Percentiles rank a stretch among this genome's conserved stretches.
phyloP scores from a whole-genome alignment of 2,113 vertebrate species.

The Tricholaema leucomelas region DNA sequence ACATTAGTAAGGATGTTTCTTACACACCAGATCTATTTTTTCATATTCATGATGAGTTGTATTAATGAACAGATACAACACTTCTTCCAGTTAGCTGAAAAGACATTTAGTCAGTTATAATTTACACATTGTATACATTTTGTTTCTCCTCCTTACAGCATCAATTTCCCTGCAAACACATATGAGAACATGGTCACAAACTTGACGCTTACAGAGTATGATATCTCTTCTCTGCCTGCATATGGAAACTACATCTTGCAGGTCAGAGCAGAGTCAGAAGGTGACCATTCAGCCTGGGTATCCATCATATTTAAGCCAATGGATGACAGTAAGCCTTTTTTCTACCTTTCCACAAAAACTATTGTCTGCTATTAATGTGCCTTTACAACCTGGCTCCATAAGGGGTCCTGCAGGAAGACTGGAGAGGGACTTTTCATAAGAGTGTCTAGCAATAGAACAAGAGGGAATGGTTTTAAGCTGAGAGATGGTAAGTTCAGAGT shows the following conservation, averaged over 20 bases:
- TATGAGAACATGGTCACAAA: not conserved
- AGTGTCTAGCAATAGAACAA: too few species aligned
- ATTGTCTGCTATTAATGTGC: not conserved
- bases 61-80: not conserved
- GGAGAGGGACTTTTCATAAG: too few species aligned
- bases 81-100: not conserved
- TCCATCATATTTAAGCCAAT: slow-evolving; percentile 65
- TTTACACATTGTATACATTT: accelerated
- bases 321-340: slow-evolving; percentile 72
- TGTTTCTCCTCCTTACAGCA: not conserved
- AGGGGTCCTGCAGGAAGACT: too few species aligned
- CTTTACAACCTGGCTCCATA: not conserved
- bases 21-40: not conserved
- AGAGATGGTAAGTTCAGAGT: too few species aligned
- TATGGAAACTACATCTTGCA: slow-evolving; percentile 47
- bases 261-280: slow-evolving; percentile 50
- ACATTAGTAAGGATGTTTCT: not conserved
- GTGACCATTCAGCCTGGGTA: slow-evolving; percentile 54
- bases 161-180: not conserved
- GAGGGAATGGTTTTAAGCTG: too few species aligned
- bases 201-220: not conserved
- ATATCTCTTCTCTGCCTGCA: slow-evolving; percentile 60
- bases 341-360: not conserved
- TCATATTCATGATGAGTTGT: not conserved
- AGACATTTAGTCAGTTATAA: not conserved